These are phyloP conservation scores for Dreissena polymorpha DNA, from an alignment of 1,140 invertebrate genomes.

Conservation along the genomic window DNA sequence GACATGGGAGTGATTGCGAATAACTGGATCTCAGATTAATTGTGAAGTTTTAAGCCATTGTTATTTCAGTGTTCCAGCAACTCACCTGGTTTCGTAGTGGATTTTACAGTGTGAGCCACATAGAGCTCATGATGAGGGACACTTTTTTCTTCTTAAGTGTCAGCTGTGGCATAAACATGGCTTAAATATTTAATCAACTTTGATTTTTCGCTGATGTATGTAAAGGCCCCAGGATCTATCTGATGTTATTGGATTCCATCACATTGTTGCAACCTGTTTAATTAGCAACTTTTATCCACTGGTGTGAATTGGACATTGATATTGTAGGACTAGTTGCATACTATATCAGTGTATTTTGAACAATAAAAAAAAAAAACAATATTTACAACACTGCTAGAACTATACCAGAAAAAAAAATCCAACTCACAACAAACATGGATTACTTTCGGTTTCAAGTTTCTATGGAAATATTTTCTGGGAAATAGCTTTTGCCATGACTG, in stretches of 20 bases:
- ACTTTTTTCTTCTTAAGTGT: not conserved
- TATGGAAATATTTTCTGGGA: slow-evolving; percentile 12
- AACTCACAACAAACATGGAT: slow-evolving; percentile 21
- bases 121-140: too few relatives aligned
- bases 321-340: too few relatives aligned
- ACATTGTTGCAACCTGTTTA: not conserved
- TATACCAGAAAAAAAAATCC: too few relatives aligned
- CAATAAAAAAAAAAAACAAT: too few relatives aligned
- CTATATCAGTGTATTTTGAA: too few relatives aligned
- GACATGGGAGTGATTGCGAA: slow-evolving; percentile 18
- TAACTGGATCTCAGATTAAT: too few relatives aligned
- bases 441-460: slow-evolving; percentile 47
- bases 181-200: slow-evolving; percentile 35
- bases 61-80: too few relatives aligned
- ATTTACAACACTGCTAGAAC: too few relatives aligned
- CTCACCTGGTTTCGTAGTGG: slow-evolving; percentile 5
- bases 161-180: slow-evolving; percentile 21
- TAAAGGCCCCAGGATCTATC: slow-evolving; percentile 46
- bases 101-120: slow-evolving; percentile 47
- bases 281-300: not conserved
- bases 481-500: not conserved
- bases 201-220: slow-evolving; percentile 46
- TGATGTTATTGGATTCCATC: not conserved
- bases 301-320: too few relatives aligned
- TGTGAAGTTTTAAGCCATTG: too few relatives aligned